Evolutionary conservation across 2,113 vertebrate species (phyloP), one percentile per base, ranked within the genome.

Genomic region (Syngnathus floridae): DNA sequence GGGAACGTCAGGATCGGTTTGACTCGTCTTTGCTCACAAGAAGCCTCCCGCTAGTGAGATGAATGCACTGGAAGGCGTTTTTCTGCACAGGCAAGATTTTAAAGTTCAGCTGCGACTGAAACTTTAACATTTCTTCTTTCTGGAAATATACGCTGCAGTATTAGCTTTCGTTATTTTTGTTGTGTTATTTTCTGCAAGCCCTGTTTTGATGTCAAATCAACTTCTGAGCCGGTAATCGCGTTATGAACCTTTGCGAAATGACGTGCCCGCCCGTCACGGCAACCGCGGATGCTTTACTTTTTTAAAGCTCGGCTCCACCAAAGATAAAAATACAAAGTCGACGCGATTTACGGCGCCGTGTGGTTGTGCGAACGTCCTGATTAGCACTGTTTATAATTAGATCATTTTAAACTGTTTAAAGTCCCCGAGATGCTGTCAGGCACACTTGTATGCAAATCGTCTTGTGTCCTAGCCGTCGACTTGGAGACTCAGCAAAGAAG

Each of bases 381-480:
- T 86, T 83, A 86, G 65, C 48, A 13, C 63, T 67, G 67, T 80
- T 83, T 84, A 78, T 84, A 83, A 84, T 81, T 80, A 75, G 81
- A 77, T 72, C 5, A 36, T 57, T 75, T 74, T 77, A 75, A 83
- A 81, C 57, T 26, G 62, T 66, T 77, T 69, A 49, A 70, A 75
- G 64, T 74, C 71, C 75, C 78, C 54, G n/a, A 68, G 66, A 74
- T 54, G 1, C 71, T 40, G 62, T 57, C 73, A 60, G 7, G 69
- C 60, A 37, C 22, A 60, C 37, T 40, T n/a, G 14, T 48, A 61
- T 45, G 56, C 38, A 70, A 63, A 61, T 59, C 46, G 21, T 6
- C 66, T 52, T 51, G 22, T 5, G 1, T 73, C 46, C 38, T 72
- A 1, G 51, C 61, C 49, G 35, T 73, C 49, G 64, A 48, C 59